Conservation (phyloP, 1,140 invertebrate species). For the Ooceraea biroi region DNA sequence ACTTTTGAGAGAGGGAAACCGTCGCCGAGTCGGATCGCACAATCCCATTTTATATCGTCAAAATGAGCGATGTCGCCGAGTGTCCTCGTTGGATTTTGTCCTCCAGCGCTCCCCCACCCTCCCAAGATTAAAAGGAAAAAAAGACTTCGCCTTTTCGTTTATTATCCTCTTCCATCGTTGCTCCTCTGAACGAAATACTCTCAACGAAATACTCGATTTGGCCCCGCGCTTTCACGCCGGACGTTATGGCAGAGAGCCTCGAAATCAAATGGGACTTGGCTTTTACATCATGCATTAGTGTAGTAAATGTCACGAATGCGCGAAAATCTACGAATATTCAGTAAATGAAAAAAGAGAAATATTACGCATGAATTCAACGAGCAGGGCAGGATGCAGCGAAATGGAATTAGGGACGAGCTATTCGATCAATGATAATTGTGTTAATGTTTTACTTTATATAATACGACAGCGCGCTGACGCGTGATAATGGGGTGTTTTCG, state of each 20-base stretch:
- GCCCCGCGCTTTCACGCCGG: not conserved
- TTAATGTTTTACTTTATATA: conserved; percentile 1
- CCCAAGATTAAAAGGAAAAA: conserved; percentile 52
- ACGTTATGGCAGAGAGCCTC: not conserved
- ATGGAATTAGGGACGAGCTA: too few species aligned
- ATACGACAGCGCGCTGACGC: not conserved
- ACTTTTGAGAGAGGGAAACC: conserved; percentile 22
- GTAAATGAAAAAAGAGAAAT: not conserved
- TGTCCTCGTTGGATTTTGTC: conserved; percentile 35
- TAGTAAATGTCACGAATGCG: not conserved
- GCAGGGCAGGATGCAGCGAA: not conserved
- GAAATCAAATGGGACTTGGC: not conserved
- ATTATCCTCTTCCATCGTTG: conserved; percentile 33
- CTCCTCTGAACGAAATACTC: conserved; percentile 30
- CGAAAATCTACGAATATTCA: not conserved
- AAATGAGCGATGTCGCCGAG: conserved; percentile 49
- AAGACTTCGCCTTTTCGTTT: conserved; percentile 1
- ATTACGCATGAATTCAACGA: not conserved
- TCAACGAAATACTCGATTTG: conserved; percentile 36
- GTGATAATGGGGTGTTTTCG: conserved; percentile 4
- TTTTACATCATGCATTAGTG: not conserved
- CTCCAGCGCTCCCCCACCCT: conserved; percentile 2
- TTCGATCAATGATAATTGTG: not conserved
- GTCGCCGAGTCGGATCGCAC: conserved; percentile 30
- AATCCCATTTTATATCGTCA: conserved; percentile 66